Base-by-base conservation (phyloP, 2,797 vertebrate genomes). In the Helostoma temminkii region DNA sequence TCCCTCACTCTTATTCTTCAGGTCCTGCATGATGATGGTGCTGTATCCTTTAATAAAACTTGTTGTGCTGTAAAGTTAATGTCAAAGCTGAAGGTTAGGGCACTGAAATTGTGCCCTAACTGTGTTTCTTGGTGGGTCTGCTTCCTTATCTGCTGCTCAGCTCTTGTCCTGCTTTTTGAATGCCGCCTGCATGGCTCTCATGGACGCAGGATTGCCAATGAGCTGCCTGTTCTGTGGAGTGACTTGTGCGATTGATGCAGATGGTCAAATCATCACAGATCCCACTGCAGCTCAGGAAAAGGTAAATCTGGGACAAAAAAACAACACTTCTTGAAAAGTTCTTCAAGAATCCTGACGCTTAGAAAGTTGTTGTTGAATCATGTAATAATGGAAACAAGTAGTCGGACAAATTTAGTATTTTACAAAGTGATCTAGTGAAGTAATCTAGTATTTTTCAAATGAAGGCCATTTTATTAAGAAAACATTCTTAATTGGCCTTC, bases 191-290 rank as follows among this genome's bases (percentile, higher is more conserved):
- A 94, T 97, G 94, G 95, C 94, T 0, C 80, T 98, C 14, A 95
- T 98, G 93, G 97, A 98, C 0, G 95, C 96, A 0, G 97, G 96
- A 3, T 87, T 98, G 71, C 95, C 96, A 0, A 95, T 98, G 93
- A 76, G 81, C 6, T 80, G 93, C 22, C 93, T 98, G 32, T 98
- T 98, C 89, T 98, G 96, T 0, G 96, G 96, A 0, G 90, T 98
- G 57, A 95, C 96, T 5, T 98, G 97, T 6, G 94, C 94, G 62
- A 93, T 98, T 42, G 81, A 89, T 52, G 6, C 88, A 0, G 91
- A 95, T 0, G 95, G 94, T 1, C 71, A 80, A 28, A 93, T 98
- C 22, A 46, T 93, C 62, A 94, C 96, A 0, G 96, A 98, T 82
- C 97, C 97, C 68, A 95, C 93, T 0, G 81, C 89, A 16, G 91